These are phyloP conservation scores for Arothron firmamentum DNA, from an alignment of 2,113 vertebrate genomes.

Conservation along the genomic window DNA sequence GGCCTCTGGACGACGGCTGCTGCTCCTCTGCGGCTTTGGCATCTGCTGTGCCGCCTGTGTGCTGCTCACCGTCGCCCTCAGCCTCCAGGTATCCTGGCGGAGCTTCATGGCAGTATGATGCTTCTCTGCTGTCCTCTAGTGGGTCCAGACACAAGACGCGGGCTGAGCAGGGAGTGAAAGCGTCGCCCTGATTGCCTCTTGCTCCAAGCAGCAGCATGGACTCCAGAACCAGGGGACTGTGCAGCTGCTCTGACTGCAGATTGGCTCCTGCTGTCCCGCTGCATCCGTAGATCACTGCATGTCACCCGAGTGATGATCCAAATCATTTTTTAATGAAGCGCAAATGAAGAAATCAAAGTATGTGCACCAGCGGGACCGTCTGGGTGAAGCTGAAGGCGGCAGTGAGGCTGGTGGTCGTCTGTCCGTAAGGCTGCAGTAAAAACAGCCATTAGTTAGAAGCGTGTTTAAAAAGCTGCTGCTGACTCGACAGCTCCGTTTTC, in stretches of 20 bases:
- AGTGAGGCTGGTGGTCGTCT: background rate
- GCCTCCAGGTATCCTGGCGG: slow-evolving; percentile 77
- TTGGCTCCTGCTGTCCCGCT: no score
- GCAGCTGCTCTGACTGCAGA: no score
- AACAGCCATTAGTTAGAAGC: no score
- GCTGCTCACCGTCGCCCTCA: slow-evolving; percentile 80
- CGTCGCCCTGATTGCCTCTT: no score
- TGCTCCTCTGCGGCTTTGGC: slow-evolving; percentile 85
- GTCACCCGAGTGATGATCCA: no score
- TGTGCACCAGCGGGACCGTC: background rate
- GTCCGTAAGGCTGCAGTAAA: background rate
- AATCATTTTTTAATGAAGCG: no score
- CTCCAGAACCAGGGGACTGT: no score
- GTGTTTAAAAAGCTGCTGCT: slow-evolving; percentile 9
- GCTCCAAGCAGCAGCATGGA: no score
- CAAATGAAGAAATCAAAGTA: background rate
- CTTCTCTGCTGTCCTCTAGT: slow-evolving; percentile 39
- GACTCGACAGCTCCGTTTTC: slow-evolving; percentile 20
- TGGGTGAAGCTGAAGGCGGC: background rate
- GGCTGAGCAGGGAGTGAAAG: background rate
- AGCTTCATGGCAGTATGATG: background rate
- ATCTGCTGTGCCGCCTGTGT: slow-evolving; percentile 79
- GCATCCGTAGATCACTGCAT: background rate
- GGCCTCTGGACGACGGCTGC: slow-evolving; percentile 76
- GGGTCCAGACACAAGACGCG: background rate